Percentiles rank a stretch among this genome's conserved stretches.
These are phyloP conservation scores for Cryptomyrus ogoouensis DNA, from an alignment of 2,113 vertebrate species.

Conservation along the genomic window DNA sequence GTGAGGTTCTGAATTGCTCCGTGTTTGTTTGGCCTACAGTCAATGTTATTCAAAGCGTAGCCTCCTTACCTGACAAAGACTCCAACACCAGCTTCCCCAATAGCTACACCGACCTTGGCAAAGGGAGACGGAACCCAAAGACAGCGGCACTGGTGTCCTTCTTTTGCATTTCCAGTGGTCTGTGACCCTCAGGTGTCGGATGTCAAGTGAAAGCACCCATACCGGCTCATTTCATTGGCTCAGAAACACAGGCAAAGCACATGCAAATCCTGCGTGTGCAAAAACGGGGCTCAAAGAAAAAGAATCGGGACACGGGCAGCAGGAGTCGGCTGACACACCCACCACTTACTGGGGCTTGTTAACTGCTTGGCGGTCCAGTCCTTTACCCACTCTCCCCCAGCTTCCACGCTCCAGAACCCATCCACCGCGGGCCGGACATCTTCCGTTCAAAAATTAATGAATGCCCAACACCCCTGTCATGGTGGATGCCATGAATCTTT, in stretches of 20 bases:
- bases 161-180: neutral
- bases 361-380: neutral
- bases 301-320: neutral
- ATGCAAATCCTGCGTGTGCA: neutral
- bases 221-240: neutral
- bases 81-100: neutral
- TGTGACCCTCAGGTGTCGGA: neutral
- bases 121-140: neutral
- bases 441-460: constrained; percentile 22
- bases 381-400: neutral
- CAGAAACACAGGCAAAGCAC: neutral
- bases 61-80: neutral
- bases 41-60: neutral
- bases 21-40: neutral
- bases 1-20: neutral
- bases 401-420: neutral
- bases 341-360: neutral
- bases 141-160: neutral
- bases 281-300: neutral
- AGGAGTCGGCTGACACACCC: neutral
- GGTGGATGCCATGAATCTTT: constrained; percentile 20
- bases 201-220: neutral
- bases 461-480: constrained; percentile 13
- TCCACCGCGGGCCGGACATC: neutral
- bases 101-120: neutral